Percentiles rank a stretch among this genome's conserved stretches.
These are phyloP conservation scores for Scaptomyza pallida DNA, from an alignment of 1,140 invertebrate species.

Conservation along the genomic window DNA sequence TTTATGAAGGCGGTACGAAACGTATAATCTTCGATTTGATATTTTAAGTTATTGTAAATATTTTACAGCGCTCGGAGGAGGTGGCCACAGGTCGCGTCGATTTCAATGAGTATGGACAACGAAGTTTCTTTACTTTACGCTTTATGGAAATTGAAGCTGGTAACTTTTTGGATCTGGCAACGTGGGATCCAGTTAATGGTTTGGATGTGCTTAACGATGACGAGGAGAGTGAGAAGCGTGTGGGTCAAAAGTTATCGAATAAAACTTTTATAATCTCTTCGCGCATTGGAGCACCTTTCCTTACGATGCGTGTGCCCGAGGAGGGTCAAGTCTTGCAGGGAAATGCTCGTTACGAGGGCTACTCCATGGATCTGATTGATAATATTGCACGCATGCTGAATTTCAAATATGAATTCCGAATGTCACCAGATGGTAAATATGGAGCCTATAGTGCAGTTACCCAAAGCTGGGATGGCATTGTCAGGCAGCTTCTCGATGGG, in stretches of 20 bases:
- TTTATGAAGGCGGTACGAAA: constrained; percentile 88
- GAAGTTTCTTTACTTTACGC: constrained; percentile 90
- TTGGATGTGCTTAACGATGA: constrained; percentile 84
- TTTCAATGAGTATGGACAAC: constrained; percentile 89
- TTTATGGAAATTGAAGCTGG: constrained; percentile 87
- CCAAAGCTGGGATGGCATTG: constrained; percentile 94
- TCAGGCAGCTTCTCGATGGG: constrained; percentile 91
- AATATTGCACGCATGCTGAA: constrained; percentile 89
- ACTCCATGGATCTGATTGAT: constrained; percentile 91
- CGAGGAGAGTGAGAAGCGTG: constrained; percentile 83
- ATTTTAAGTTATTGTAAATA: not conserved
- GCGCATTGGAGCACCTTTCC: constrained; percentile 90
- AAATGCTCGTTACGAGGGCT: constrained; percentile 89
- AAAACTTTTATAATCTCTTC: constrained; percentile 86
- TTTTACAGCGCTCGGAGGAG: constrained; percentile 85
- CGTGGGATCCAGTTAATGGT: constrained; percentile 86
- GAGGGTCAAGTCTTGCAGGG: constrained; percentile 84
- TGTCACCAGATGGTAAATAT: constrained; percentile 89
- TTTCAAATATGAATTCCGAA: constrained; percentile 90
- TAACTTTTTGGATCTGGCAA: constrained; percentile 86
- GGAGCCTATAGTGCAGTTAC: constrained; percentile 89
- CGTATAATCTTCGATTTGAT: no score
- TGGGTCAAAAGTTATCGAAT: constrained; percentile 85
- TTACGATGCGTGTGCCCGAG: constrained; percentile 83
- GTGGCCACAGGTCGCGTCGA: constrained; percentile 91